Base-by-base conservation (phyloP, 2,888 invertebrate species). In the Abrostola tripartita region DNA sequence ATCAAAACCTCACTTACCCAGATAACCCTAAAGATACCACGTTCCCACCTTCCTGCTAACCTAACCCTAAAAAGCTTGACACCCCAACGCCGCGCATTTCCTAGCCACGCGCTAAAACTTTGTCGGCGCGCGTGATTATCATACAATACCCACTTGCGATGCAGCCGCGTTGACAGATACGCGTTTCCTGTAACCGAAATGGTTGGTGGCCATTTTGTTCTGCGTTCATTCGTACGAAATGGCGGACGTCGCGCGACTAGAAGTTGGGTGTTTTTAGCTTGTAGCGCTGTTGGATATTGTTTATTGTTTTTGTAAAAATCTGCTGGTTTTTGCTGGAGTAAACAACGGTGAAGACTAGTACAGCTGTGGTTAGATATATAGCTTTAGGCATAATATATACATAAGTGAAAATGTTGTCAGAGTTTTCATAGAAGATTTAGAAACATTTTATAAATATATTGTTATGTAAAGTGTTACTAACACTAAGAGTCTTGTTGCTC, bases 101-200 rank as follows among this genome's bases (percentile, higher is more conserved):
- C 74, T 85, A 85, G 91, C 92, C 89, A 78, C 86, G 81, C 82
- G 77, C 78, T 76, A 84, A 87, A 90, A 92, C 93, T 92, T 92
- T 92, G 92, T 92, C 92, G 90, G 90, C 87, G 86, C 86, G 81
- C 81, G 78, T 84, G 86, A 94, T 94, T 94, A 94, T 93, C 94
- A 94, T 94, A 94, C 94, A 94, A 94, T 94, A 83, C 86, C 90
- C 89, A 90, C 92, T 94, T 91, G 92, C 89, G 88, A 93, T 92
- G 92, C 92, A 82, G 87, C 88, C 83, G 83, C 85, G 90, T 88
- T 93, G 93, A 93, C 93, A 93, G 93, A 92, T 92, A 92, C 91
- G 90, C 92, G 90, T 92, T 93, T 94, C 93, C 92, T 92, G 88
- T 88, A 88, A 88, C 91, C 92, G 86, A 92, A 93, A 91, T 87